These are phyloP conservation scores for Drosophila serrata DNA, from an alignment of 1,140 invertebrate species.

Conservation along the genomic window DNA sequence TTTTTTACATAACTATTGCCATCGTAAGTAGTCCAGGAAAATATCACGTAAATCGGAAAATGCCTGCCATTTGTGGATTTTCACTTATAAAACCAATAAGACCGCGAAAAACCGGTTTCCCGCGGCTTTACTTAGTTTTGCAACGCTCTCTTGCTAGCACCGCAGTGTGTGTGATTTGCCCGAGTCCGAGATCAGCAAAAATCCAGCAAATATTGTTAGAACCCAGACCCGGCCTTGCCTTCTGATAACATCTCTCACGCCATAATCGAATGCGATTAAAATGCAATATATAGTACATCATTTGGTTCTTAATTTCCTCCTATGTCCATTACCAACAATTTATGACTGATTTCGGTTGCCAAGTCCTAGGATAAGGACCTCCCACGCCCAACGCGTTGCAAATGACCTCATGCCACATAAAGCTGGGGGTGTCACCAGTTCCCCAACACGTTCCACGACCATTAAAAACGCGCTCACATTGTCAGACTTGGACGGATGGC, in stretches of 20 bases:
- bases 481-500: conserved; percentile 19
- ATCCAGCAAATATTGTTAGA: background rate
- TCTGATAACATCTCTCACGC: conserved; percentile 15
- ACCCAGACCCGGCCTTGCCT: conserved; percentile 8
- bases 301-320: background rate
- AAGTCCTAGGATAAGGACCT: conserved; percentile 22
- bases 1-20: conserved; percentile 9
- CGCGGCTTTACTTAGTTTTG: background rate
- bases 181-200: conserved; percentile 2
- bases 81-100: conserved; percentile 18
- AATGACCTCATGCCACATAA: conserved; percentile 41
- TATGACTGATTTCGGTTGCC: conserved; percentile 1
- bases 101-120: conserved; percentile 34
- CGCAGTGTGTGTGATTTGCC: conserved; percentile 9
- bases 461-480: conserved; percentile 29
- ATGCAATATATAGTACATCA: background rate
- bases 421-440: background rate
- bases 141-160: conserved; percentile 13
- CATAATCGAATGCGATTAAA: conserved; percentile 11
- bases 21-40: conserved; percentile 22
- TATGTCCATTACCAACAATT: background rate
- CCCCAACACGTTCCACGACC: conserved; percentile 6
- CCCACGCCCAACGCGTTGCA: conserved; percentile 2
- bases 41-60: conserved; percentile 4
- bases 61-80: conserved; percentile 8